These are phyloP conservation scores for Willisornis vidua DNA, from an alignment of 2,113 vertebrate species.

Conservation along the genomic window DNA sequence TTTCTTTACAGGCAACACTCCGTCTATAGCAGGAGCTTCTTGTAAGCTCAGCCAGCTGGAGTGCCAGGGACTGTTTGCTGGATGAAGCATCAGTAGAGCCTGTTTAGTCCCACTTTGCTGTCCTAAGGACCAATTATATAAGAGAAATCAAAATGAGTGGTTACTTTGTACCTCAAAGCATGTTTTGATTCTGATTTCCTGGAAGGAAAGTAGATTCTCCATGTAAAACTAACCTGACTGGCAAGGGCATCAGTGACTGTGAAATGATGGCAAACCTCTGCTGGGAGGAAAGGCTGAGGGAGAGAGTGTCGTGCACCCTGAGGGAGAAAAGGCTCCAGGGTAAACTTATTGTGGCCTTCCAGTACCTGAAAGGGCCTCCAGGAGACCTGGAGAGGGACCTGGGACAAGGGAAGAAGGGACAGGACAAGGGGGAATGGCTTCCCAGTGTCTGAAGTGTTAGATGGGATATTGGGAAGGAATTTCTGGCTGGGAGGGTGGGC, in stretches of 20 bases:
- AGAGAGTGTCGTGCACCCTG: neutral
- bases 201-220: neutral
- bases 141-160: neutral
- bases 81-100: neutral
- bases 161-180: neutral
- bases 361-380: neutral
- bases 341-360: neutral
- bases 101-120: neutral
- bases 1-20: neutral
- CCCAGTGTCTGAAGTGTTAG: neutral
- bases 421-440: accelerated
- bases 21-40: neutral
- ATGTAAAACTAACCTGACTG: neutral
- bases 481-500: accelerated
- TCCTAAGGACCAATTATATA: neutral
- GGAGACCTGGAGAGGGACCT: neutral
- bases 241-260: neutral
- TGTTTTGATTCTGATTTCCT: neutral
- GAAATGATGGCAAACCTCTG: neutral
- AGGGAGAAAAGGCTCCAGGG: neutral
- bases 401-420: neutral
- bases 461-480: neutral
- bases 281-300: neutral
- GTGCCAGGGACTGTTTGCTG: neutral
- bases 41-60: neutral